Base-by-base conservation (phyloP, 2,797 vertebrate genomes). In the Molossus alvarezi region DNA sequence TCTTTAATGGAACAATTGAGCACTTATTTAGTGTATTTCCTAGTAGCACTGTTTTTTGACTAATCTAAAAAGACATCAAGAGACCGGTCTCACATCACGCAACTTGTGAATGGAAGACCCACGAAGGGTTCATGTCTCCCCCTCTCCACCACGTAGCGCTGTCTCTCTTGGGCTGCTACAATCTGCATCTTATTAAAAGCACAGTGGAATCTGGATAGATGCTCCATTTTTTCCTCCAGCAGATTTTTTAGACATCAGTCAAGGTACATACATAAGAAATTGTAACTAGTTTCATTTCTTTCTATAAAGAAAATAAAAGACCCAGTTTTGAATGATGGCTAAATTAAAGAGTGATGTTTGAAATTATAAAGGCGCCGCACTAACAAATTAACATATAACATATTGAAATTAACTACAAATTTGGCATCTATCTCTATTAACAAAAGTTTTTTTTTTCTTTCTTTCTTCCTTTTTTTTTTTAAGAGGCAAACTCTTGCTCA, bases 381-480 rank as follows among this genome's bases (percentile, higher is more conserved):
- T 60, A 72, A 48, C 5, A 88, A 53, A 67, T 67, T 51, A 83
- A 73, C 6, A 55, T 88, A 13, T 9, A 62, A 4, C 6, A 51
- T 81, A 81, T 5, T 81, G 3, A 80, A 55, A 62, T 64, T 81
- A 64, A 76, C 41, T 33, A 18, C n/a, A 33, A 86, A 67, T n/a
- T 91, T 79, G 58, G 5, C 2, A 72, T 67, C 6, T 41, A 72
- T n/a, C 94, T 92, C 75, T 80, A 82, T 45, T 69, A 89, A 58
- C 29, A 41, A 88, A 88, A 73, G n/a, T 21, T 67, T 6, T 33
- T 37, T 9, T 33, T 10, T 21, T 71, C 21, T 27, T 18, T 45
- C 6, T 45, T 53, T 53, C 10, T 37, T 9, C 18, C 9, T 21
- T 76, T 25, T 27, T 18, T 23, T 83, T 83, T 9, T 84, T 25